Evolutionary conservation across 2,888 invertebrate genomes (phyloP), one percentile per base, ranked within the genome.

Genomic region (Platerodrilus igneus): DNA sequence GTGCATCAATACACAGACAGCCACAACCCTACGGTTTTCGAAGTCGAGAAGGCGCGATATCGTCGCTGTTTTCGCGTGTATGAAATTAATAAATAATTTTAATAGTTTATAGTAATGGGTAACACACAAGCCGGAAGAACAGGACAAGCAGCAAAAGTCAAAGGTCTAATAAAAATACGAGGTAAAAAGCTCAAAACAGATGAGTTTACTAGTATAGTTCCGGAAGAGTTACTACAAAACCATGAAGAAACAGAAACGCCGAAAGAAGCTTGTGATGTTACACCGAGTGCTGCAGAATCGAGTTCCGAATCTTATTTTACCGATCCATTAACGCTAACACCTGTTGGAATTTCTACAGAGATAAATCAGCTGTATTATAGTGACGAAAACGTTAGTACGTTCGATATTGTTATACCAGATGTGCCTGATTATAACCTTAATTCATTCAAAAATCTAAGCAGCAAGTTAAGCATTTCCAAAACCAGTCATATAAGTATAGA

Each of bases 301-400:
- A 83, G 82, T 66, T 77, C 77, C 45, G 79, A 80, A 58, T 84
- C 85, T 60, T 78, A 83, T 65, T 85, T 85, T 71, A 83, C 84
- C 53, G 85, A 85, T 66, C 71, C 77, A 53, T 74, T 76, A 23
- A 68, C 68, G 63, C 77, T 76, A 23, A 68, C 68, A 63, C 77
- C 77, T 60, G 73, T 74, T 56, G 78, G 75, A 49, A 69, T 69
- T 57, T 64, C 67, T 8, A 73, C 77, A 53, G 78, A 79, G 66
- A 72, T 76, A 60, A 78, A 78, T 71, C 75, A 75, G 69, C 77
- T 76, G 62, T 76, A 77, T 63, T 73, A 74, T 64, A 76, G 76
- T 50, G 78, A 77, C 48, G 78, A 78, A 62, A 77, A 75, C 62
- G 73, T 66, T 18, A 55, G 60, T 33, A 45, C 56, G 20, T n/a